A percentile compares a stretch with the other conserved stretches of the same genome.
phyloP scores from a whole-genome alignment of 2,888 invertebrate species.

The Hypsopygia costalis region DNA sequence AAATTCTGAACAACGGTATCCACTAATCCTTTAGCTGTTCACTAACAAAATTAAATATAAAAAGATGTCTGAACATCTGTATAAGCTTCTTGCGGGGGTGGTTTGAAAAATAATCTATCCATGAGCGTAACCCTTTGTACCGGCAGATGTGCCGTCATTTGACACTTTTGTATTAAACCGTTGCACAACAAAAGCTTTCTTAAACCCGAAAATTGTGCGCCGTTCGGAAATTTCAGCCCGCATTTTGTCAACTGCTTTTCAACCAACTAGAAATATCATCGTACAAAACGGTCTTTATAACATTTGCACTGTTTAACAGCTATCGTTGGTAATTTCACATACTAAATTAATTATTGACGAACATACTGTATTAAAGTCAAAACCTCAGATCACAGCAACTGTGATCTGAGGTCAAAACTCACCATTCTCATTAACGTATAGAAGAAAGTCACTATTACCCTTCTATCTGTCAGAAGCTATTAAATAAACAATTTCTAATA shows the following conservation, averaged over 20 bases:
- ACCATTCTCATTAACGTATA: background rate
- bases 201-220: conserved; percentile 77
- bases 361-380: no score
- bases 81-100: conserved; percentile 77
- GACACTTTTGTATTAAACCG: conserved; percentile 81
- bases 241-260: conserved; percentile 66
- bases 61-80: conserved; percentile 65
- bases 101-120: conserved; percentile 79
- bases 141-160: conserved; percentile 80
- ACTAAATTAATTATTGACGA: background rate
- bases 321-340: background rate
- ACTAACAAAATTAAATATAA: conserved; percentile 31
- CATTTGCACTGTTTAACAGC: background rate
- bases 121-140: conserved; percentile 74
- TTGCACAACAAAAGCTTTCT: conserved; percentile 80
- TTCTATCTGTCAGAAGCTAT: background rate
- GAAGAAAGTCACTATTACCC: background rate
- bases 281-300: background rate
- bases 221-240: conserved; percentile 72
- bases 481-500: no score
- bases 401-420: background rate
- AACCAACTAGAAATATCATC: conserved; percentile 25
- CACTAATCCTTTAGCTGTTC: conserved; percentile 36
- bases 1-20: conserved; percentile 11
- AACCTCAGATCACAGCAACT: no score